Base-by-base conservation (phyloP, 2,888 invertebrate species). In the Coecobrya sp. region DNA sequence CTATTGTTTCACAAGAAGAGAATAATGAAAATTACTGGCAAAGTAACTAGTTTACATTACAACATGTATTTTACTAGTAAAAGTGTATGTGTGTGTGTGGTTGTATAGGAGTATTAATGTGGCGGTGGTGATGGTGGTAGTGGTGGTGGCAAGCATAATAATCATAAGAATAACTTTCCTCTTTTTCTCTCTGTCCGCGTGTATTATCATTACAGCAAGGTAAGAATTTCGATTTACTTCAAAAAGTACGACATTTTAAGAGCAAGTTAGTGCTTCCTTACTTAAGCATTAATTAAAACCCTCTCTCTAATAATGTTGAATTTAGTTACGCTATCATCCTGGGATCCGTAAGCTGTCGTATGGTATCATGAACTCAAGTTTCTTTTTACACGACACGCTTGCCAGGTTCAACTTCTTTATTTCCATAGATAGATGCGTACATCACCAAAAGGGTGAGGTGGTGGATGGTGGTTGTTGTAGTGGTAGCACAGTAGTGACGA, bases 211-310 rank as follows among this genome's bases (percentile, higher is more conserved):
- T 49, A 89, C 52, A n/a, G 16, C n/a, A 81, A 76, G 86, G 86
- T 86, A 86, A 79, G 42, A 79, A 79, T 91, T 91, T 85, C 91
- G 76, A 86, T 91, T 62, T 86, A 65, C 89, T 82, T 55, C 36
- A 73, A 82, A 62, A 91, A 49, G 76, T 55, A 76, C 68, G 76
- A 91, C 79, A 68, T 42, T 81, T 79, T 91, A 49, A 59, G 49
- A 79, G 52, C 65, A 85, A 89, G 73, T 90, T 81, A 68, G 86
- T 73, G 62, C 79, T 91, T 86, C 62, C 86, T 79, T 91, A 68
- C 86, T 86, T 86, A 86, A 91, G 86, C 91, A 91, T 91, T 91
- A 91, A 91, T 91, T 91, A 91, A 91, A 91, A 86, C 79, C 55
- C 79, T 79, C 79, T 52, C 85, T 90, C 90, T 90, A 90, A 89